These are phyloP conservation scores for Lydus trimaculatus DNA, from an alignment of 2,888 invertebrate genomes.

Conservation along the genomic window DNA sequence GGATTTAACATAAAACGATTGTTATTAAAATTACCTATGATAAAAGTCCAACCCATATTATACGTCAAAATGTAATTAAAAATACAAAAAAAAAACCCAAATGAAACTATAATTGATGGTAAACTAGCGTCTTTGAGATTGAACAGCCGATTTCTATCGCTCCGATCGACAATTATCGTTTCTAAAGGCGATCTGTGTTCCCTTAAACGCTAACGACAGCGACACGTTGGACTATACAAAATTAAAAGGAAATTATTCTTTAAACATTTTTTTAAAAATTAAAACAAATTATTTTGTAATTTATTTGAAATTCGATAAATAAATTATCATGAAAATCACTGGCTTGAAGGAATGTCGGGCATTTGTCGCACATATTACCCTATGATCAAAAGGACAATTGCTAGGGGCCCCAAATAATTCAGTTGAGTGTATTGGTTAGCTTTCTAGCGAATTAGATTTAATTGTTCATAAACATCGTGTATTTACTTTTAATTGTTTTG, in stretches of 20 bases:
- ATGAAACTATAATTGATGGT: background rate
- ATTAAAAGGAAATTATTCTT: background rate
- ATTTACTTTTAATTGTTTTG: no score
- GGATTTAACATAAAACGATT: conserved; percentile 20
- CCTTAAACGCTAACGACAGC: conserved; percentile 46
- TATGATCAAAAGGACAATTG: no score
- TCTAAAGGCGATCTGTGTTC: conserved; percentile 53
- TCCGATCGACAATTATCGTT: conserved; percentile 53
- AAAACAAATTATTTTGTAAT: conserved; percentile 20
- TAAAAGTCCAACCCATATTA: conserved; percentile 12
- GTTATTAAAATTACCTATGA: conserved; percentile 16
- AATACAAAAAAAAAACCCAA: background rate
- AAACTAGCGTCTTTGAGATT: conserved; percentile 46
- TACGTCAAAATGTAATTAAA: background rate
- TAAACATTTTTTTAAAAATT: background rate
- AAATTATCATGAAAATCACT: conserved; percentile 54
- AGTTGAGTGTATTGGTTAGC: no score
- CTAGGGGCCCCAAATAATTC: no score
- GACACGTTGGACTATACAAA: conserved; percentile 33
- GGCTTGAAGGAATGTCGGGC: conserved; percentile 39
- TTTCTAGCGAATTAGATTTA: no score
- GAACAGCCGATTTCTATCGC: conserved; percentile 48
- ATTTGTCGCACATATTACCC: conserved; percentile 38
- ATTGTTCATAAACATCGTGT: no score
- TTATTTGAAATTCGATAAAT: conserved; percentile 52